Percentiles rank a stretch among this genome's conserved stretches.
Evolutionary conservation across 1,140 invertebrate species (phyloP).

Genomic region (Catajapyx aquilonaris): DNA sequence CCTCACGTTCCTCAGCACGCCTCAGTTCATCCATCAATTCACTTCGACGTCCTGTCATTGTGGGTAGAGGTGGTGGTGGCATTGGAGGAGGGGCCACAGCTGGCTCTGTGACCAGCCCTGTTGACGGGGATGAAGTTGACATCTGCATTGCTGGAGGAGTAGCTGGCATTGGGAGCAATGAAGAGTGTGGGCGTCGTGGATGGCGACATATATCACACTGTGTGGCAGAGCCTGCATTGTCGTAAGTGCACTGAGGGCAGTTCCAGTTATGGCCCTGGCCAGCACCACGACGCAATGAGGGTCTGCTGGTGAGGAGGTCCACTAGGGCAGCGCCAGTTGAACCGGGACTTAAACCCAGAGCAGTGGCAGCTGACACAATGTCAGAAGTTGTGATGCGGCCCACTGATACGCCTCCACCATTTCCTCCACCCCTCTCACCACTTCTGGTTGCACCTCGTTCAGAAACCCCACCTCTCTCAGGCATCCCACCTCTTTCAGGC

Average conservation of each 20-base stretch:
- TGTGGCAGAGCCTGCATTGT: constrained; percentile 41
- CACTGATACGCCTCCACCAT: too few species aligned
- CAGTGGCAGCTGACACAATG: too few species aligned
- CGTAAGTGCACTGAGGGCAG: constrained; percentile 54
- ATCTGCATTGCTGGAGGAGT: constrained; percentile 7
- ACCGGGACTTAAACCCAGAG: too few species aligned
- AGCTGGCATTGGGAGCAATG: too few species aligned
- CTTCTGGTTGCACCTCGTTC: too few species aligned
- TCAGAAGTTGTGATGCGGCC: too few species aligned
- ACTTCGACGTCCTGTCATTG: constrained; percentile 36
- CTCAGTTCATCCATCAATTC: constrained; percentile 65
- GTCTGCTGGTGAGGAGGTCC: neutral
- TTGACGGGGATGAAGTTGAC: constrained; percentile 1
- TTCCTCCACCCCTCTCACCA: too few species aligned
- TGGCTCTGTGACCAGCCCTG: constrained; percentile 1
- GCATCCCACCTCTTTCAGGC: too few species aligned
- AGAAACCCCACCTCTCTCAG: too few species aligned
- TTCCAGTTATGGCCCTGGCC: constrained; percentile 47
- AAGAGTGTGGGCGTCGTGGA: constrained; percentile 18
- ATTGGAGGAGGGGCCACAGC: constrained; percentile 7
- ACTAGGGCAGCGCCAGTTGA: too few species aligned
- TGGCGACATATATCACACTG: constrained; percentile 70
- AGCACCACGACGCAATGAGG: neutral
- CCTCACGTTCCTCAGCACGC: constrained; percentile 56
- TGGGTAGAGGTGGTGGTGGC: constrained; percentile 22